Base-by-base conservation (phyloP, 2,888 invertebrate species). In the Ophion ventricosus region DNA sequence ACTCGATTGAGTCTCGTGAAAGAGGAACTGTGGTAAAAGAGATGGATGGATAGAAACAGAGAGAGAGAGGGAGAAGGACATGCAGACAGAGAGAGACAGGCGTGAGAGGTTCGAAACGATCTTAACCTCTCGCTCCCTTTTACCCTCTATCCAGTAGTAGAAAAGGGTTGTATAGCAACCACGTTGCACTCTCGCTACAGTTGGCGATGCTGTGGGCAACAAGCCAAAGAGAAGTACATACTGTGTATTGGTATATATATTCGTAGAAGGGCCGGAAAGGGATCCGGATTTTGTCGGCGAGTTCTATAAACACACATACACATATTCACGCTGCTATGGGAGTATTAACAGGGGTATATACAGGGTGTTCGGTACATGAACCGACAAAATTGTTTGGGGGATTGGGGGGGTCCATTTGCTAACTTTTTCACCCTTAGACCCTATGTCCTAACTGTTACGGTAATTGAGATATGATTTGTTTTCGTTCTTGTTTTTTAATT, bases 101-200 rank as follows among this genome's bases (percentile, higher is more conserved):
- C 76, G 70, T 43, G 63, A 63, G 83, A 77, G 79, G 82, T 80
- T 82, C 56, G 84, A 84, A 81, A 84, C 64, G 82, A 74, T 80
- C 83, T 76, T 43, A 85, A 80, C 64, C 64, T 63, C 40, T 25
- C 67, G 56, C 25, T 23, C 26, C 59, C 56, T 25, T 10, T 56
- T 43, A 26, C 29, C 26, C 63, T 67, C 59, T 43, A 23, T 43
- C 49, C 54, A 25, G 20, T 14, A 20, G 75, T 79, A 56, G 72
- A 75, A 76, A 76, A 56, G 70, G 72, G 70, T 75, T 78, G 78
- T 59, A 69, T n/a, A 79, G 70, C 59, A 67, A 57, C 57, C 59
- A 67, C 78, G 76, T 57, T 77, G 73, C 57, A 69, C 66, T 64
- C 61, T 80, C 80, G 70, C 64, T 72, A 66, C 76, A 77, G 77